These are phyloP conservation scores for Rugalucina vietnamica DNA, from an alignment of 2,888 invertebrate genomes.

Conservation along the genomic window DNA sequence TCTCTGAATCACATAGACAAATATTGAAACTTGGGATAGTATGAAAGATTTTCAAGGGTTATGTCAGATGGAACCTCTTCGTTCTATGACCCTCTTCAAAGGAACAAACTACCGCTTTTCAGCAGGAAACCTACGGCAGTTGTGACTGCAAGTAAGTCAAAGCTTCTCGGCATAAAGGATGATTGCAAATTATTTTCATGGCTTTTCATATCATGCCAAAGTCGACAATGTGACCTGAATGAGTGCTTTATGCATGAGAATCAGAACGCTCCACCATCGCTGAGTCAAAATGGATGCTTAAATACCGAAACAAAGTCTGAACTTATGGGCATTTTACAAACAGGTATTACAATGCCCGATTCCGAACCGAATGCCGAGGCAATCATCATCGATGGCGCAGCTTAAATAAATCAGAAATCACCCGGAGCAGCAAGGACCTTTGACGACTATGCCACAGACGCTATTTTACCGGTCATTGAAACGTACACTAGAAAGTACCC, in stretches of 20 bases:
- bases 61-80: neutral
- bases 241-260: conserved; percentile 25
- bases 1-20: neutral
- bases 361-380: conserved; percentile 20
- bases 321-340: conserved; percentile 8
- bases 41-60: neutral
- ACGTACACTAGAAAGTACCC: neutral
- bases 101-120: neutral
- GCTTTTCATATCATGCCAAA: conserved; percentile 18
- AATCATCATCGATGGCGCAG: conserved; percentile 52
- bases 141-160: neutral
- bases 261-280: conserved; percentile 7
- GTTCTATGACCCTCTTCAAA: neutral
- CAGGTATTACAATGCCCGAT: neutral
- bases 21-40: neutral
- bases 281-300: conserved; percentile 17
- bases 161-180: neutral
- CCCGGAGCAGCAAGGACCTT: conserved; percentile 45
- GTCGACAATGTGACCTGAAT: conserved; percentile 17
- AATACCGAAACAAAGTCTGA: conserved; percentile 10
- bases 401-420: conserved; percentile 45
- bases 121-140: neutral
- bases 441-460: conserved; percentile 46
- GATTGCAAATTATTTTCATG: neutral
- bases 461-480: conserved; percentile 34